Conservation (phyloP, 1,140 invertebrate genomes). For the Spodoptera litura region DNA sequence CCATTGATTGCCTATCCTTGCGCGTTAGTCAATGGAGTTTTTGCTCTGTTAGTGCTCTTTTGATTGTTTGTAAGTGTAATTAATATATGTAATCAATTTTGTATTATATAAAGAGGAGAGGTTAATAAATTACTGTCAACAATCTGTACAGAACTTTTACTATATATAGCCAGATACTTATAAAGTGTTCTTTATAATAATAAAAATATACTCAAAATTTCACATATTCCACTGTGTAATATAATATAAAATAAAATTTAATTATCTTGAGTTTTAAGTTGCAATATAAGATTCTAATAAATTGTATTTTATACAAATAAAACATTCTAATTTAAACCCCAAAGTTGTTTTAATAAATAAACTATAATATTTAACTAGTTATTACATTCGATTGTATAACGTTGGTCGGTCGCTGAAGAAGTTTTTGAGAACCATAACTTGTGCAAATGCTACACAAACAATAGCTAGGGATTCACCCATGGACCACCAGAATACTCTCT, state of each 20-base stretch:
- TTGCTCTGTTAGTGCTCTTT: constrained; percentile 97
- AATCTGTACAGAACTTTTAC: no score
- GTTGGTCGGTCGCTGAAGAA: constrained; percentile 96
- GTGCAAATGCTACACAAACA: constrained; percentile 93
- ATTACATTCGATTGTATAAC: constrained; percentile 80
- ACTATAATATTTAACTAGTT: constrained; percentile 64
- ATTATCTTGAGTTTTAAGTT: constrained; percentile 1
- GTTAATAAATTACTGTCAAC: no score
- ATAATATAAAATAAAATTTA: background rate
- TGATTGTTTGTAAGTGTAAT: constrained; percentile 83
- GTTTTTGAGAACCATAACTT: constrained; percentile 97
- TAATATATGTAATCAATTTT: background rate
- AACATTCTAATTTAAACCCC: constrained; percentile 43
- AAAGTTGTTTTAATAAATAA: constrained; percentile 65
- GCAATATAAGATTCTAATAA: constrained; percentile 21
- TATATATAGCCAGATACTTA: no score
- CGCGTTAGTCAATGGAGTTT: constrained; percentile 97
- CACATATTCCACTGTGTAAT: constrained; percentile 1
- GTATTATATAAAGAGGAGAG: no score
- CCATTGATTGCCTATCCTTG: constrained; percentile 98
- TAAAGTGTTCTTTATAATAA: no score
- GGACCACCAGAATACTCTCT: constrained; percentile 97
- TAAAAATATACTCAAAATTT: no score
- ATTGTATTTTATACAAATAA: constrained; percentile 41
- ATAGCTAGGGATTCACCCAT: constrained; percentile 95